Conservation (phyloP, 2,113 vertebrate species). For the Colossoma macropomum region DNA sequence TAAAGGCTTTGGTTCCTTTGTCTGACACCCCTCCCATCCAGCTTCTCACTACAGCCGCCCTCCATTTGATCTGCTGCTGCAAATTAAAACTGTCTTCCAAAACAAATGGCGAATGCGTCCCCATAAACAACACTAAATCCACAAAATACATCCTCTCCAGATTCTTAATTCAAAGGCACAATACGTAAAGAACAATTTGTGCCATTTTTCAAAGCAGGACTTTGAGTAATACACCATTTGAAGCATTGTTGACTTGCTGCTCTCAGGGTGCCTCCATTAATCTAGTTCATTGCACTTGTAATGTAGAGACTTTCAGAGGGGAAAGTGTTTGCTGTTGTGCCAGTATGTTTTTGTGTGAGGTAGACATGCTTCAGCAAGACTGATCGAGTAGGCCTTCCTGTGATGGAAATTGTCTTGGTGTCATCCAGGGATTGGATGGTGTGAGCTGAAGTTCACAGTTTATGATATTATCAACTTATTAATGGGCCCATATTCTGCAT, state of each 20-base stretch:
- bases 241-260: slow-evolving; percentile 15
- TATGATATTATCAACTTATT: no score
- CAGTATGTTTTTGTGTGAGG: not conserved
- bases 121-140: slow-evolving; percentile 27
- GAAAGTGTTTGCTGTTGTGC: not conserved
- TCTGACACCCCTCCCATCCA: not conserved
- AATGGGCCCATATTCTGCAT: no score
- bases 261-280: not conserved
- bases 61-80: slow-evolving; percentile 21
- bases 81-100: slow-evolving; percentile 26
- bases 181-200: not conserved
- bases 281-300: slow-evolving; percentile 21
- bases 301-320: not conserved
- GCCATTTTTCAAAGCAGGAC: not conserved
- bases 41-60: not conserved
- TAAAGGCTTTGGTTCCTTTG: slow-evolving; percentile 33
- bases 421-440: not conserved
- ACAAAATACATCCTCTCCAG: not conserved
- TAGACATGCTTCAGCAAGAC: not conserved
- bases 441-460: not conserved
- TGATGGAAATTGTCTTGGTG: not conserved
- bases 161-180: slow-evolving; percentile 3
- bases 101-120: slow-evolving; percentile 16
- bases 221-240: slow-evolving; percentile 26
- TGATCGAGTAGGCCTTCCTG: not conserved